phyloP scores from a whole-genome alignment of 2,888 invertebrate species.

The Galerucella nymphaeae region DNA sequence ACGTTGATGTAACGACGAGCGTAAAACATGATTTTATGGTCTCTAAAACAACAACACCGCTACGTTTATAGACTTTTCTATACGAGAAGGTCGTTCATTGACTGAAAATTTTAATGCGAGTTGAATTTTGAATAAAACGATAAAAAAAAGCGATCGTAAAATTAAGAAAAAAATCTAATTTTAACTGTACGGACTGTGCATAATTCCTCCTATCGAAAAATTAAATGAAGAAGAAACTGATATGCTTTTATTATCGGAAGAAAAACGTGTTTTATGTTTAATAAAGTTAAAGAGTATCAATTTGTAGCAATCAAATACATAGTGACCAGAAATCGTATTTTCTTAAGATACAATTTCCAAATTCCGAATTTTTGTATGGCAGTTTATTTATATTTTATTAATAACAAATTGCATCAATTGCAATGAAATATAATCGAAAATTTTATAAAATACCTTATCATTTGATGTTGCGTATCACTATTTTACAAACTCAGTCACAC shows the following conservation, averaged over 20 bases:
- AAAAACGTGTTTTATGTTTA: not conserved
- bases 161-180: conserved; percentile 12
- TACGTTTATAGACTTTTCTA: conserved; percentile 36
- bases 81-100: conserved; percentile 62
- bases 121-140: conserved; percentile 47
- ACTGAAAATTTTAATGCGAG: conserved; percentile 60
- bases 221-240: not conserved
- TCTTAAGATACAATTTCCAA: too few relatives aligned
- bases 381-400: not conserved
- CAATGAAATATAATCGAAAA: not conserved
- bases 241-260: not conserved
- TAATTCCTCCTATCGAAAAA: not conserved
- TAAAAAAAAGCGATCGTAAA: conserved; percentile 50
- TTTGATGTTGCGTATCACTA: not conserved
- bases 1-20: conserved; percentile 60
- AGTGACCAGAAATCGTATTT: too few relatives aligned
- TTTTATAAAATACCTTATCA: not conserved
- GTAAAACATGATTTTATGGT: conserved; percentile 65
- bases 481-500: not conserved
- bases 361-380: too few relatives aligned
- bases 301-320: too few relatives aligned
- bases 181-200: not conserved
- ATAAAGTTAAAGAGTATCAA: too few relatives aligned
- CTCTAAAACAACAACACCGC: conserved; percentile 58
- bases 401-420: not conserved